phyloP scores from a whole-genome alignment of 2,888 invertebrate genomes.

The Cactoblastis cactorum region DNA sequence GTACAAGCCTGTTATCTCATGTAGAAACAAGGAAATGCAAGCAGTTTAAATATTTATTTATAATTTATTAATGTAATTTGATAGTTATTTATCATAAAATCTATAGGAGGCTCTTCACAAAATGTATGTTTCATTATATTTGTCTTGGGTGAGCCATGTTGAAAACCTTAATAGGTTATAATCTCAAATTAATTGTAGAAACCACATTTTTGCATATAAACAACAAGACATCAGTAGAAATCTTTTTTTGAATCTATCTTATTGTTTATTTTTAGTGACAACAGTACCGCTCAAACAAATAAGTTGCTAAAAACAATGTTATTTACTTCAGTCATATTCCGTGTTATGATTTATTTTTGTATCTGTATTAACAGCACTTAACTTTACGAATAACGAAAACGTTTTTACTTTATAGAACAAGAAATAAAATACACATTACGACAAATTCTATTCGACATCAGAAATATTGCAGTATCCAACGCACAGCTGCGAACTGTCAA shows the following conservation, averaged over 20 bases:
- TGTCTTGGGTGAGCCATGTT: conserved; percentile 55
- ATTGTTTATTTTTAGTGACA: conserved; percentile 11
- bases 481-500: conserved; percentile 75
- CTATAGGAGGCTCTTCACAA: background rate
- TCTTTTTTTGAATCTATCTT: background rate
- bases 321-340: conserved; percentile 55
- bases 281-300: conserved; percentile 19
- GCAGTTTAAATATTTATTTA: background rate
- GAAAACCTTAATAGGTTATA: conserved; percentile 53
- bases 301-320: conserved; percentile 22
- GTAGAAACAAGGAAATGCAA: background rate
- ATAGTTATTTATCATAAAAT: background rate
- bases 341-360: conserved; percentile 12
- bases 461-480: conserved; percentile 41
- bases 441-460: conserved; percentile 48
- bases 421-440: conserved; percentile 30
- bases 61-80: background rate
- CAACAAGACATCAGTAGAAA: background rate
- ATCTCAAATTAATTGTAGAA: conserved; percentile 2
- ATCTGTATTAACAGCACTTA: conserved; percentile 13
- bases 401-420: background rate
- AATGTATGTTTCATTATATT: background rate
- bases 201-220: background rate
- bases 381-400: background rate
- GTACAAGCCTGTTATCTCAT: conserved; percentile 9